Base-by-base conservation (phyloP, 2,113 vertebrate species). In the Manacus vitellinus region DNA sequence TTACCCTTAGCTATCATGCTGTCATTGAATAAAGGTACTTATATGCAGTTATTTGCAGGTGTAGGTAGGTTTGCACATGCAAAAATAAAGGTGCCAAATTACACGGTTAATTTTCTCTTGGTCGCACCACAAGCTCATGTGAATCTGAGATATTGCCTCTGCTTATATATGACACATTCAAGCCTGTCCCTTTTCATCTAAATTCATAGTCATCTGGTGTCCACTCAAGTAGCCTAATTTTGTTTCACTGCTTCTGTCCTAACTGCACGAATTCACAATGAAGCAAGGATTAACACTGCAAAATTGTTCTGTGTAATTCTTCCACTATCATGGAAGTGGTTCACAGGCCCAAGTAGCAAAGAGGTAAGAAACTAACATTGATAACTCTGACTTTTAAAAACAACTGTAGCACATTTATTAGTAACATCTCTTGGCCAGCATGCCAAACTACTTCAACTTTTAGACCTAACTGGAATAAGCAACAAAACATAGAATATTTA, bases 61-160 rank as follows among this genome's bases (percentile, higher is more conserved):
- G 20, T 70, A 31, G 5, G 14, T 75, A n/a, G 5, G 14, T 75
- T 79, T 88, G 4, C 23, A 16, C 55, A 46, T 44, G 44, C 15
- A 65, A 47, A 89, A 77, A 10, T 30, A 51, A 76, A 94, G 19
- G 10, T 2, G 21, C 9, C 63, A 55, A 46, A 70, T 68, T 31
- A 9, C 0, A 0, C 37, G 4, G n/a, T 81, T 74, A 33, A 41
- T 75, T 65, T 44, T 39, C 9, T 70, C 16, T 66, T 74, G 27
- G 12, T 59, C 14, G 17, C 35, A 82, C 30, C 14, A 85, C 12
- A 52, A 74, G 7, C 12, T 54, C 76, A 6, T 49, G 22, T 15
- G 65, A 65, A 49, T 6, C 19, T 43, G 43, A 70, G 25, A 21
- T 76, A 82, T 13, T 90, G 5, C 8, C 10, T 41, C 21, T 68